These are phyloP conservation scores for Euura lappo DNA, from an alignment of 1,140 invertebrate genomes.

Conservation along the genomic window DNA sequence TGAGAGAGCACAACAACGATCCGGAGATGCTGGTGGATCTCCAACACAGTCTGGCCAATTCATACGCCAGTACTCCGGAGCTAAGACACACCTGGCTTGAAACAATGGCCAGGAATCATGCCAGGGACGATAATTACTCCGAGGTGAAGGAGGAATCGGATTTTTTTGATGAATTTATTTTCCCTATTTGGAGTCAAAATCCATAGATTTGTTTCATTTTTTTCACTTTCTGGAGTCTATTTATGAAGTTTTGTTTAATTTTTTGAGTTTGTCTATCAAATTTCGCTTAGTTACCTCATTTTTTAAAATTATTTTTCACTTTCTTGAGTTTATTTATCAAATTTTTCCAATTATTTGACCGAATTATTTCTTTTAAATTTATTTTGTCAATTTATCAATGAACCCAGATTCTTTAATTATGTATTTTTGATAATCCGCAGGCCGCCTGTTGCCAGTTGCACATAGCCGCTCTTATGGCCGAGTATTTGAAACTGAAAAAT, in stretches of 20 bases:
- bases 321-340: too few relatives aligned
- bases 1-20: slow-evolving; percentile 88
- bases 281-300: too few relatives aligned
- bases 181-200: too few relatives aligned
- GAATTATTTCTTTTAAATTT: too few relatives aligned
- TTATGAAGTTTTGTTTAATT: neutral
- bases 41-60: slow-evolving; percentile 92
- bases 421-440: slow-evolving; percentile 48
- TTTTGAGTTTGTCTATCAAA: too few relatives aligned
- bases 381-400: too few relatives aligned
- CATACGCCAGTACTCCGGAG: slow-evolving; percentile 93
- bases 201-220: too few relatives aligned
- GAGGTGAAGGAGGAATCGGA: slow-evolving; percentile 62
- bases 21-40: slow-evolving; percentile 91
- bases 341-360: too few relatives aligned
- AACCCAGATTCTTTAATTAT: too few relatives aligned
- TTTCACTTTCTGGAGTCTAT: too few relatives aligned
- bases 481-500: slow-evolving; percentile 84
- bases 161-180: neutral
- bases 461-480: slow-evolving; percentile 90
- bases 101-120: slow-evolving; percentile 88
- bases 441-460: slow-evolving; percentile 89
- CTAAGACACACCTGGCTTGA: slow-evolving; percentile 92
- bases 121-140: slow-evolving; percentile 79
- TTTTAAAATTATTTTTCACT: too few relatives aligned